A percentile compares a stretch with the other conserved stretches of the same genome.
These are phyloP conservation scores for Sparus aurata DNA, from an alignment of 2,797 vertebrate species.

Conservation along the genomic window DNA sequence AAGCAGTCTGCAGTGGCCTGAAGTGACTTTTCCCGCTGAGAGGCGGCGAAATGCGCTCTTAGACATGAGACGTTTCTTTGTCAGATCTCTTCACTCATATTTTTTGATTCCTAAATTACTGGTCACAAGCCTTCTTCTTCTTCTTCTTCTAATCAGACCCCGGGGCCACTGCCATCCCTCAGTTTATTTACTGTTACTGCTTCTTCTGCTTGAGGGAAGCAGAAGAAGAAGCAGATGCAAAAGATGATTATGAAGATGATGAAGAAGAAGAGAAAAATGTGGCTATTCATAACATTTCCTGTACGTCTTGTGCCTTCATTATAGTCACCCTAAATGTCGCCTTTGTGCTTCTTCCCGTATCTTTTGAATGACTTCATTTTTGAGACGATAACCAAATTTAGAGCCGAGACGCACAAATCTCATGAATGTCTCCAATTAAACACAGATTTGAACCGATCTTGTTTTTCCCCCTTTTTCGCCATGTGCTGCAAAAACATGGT, in stretches of 20 bases:
- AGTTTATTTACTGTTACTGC: not conserved
- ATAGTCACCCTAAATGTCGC: constrained; percentile 12
- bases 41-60: not conserved
- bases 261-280: constrained; percentile 35
- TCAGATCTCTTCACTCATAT: not conserved
- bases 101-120: not conserved
- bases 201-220: not conserved
- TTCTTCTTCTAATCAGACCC: constrained; percentile 8
- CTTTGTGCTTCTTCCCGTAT: constrained; percentile 19
- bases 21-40: not conserved
- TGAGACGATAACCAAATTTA: constrained; percentile 16
- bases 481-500: not conserved
- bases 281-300: constrained; percentile 45
- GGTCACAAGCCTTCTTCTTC: constrained; percentile 47
- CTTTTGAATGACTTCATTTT: constrained; percentile 44
- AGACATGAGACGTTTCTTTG: not conserved
- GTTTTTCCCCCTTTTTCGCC: not conserved
- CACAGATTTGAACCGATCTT: not conserved
- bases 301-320: not conserved
- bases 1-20: not conserved
- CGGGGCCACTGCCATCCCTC: constrained; percentile 23
- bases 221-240: not conserved
- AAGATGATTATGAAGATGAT: too few species aligned
- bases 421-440: constrained; percentile 25
- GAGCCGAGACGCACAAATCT: constrained; percentile 7